Evolutionary conservation across 2,113 vertebrate species (phyloP).

Genomic region (Mesembrinibis cayennensis): DNA sequence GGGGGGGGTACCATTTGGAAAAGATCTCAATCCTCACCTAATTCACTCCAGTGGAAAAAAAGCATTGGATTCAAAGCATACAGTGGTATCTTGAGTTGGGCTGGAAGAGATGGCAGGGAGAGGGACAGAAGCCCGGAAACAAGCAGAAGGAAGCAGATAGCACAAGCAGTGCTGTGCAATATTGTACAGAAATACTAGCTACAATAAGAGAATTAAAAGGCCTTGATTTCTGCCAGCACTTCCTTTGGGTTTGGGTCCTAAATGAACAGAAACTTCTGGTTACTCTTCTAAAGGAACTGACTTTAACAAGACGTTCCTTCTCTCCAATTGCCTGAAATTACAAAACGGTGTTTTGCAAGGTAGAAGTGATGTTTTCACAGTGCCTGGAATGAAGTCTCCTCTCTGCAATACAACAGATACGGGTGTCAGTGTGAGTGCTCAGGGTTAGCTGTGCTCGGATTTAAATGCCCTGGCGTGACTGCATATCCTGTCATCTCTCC

Average conservation of each 20-base stretch:
- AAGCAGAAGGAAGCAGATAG: neutral
- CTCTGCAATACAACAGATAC: rapidly evolving
- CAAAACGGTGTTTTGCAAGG: neutral
- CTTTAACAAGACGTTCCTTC: neutral
- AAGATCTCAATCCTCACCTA: neutral
- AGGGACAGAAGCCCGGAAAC: neutral
- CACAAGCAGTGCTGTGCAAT: neutral
- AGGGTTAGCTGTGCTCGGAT: neutral
- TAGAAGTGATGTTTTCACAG: neutral
- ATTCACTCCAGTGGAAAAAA: neutral
- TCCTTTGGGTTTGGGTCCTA: neutral
- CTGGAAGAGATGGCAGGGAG: neutral
- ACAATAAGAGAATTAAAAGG: neutral
- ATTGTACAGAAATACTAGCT: neutral
- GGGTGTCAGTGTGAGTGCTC: rapidly evolving
- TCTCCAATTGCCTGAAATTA: neutral
- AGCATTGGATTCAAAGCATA: neutral
- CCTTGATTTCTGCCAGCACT: neutral
- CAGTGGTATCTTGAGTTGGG: neutral
- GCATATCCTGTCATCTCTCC: neutral
- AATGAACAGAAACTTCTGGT: neutral
- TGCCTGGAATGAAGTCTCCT: neutral
- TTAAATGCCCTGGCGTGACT: neutral
- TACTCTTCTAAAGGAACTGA: neutral
- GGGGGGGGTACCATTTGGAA: neutral